Evolutionary conservation across 2,113 vertebrate species (phyloP), one percentile per base, ranked within the genome.

Genomic region (Pavo muticus): DNA sequence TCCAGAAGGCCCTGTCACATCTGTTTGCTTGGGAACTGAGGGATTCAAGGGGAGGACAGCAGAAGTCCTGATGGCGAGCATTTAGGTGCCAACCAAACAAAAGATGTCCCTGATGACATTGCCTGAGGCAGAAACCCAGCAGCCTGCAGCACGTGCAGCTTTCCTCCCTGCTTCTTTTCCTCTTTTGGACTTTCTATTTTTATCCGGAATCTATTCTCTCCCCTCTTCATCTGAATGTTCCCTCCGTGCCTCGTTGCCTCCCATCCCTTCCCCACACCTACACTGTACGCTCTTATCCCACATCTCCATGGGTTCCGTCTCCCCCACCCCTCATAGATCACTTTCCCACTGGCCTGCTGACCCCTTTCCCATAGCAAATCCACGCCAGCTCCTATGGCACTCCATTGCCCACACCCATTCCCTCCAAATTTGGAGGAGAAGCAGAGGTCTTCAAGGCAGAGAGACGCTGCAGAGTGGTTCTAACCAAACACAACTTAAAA

Each of bases 21-120:
- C 65, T 92, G 87, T 70, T 79, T 80, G 84, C n/a, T 65, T 54
- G 47, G 88, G 83, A 75, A 21, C 23, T 68, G 85, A 44, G 19
- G 57, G 82, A 87, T 84, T 71, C 64, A 6, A 6, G 72, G 72
- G 47, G 39, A 72, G 73, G 69, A 92, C 72, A 68, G 79, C 47
- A 9, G 32, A 77, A 70, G 50, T 12, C 73, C 54, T 29, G 56
- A 30, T 60, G 75, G 78, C 29, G 74, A 95, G 82, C 68, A 74
- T 74, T 80, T 85, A 64, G 0, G 0, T 71, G 72, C 50, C 39
- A 77, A 74, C 71, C 79, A 75, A 95, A 94, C 65, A 71, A 74
- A 93, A 86, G 68, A 29, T 47, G 79, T 68, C 85, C 87, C 47
- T 32, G 56, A 64, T 86, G 84, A 90, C 88, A 84, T 52, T 90